Evolutionary conservation across 2,797 vertebrate genomes (phyloP), one percentile per base, ranked within the genome.

Genomic region (Etheostoma nigrum): DNA sequence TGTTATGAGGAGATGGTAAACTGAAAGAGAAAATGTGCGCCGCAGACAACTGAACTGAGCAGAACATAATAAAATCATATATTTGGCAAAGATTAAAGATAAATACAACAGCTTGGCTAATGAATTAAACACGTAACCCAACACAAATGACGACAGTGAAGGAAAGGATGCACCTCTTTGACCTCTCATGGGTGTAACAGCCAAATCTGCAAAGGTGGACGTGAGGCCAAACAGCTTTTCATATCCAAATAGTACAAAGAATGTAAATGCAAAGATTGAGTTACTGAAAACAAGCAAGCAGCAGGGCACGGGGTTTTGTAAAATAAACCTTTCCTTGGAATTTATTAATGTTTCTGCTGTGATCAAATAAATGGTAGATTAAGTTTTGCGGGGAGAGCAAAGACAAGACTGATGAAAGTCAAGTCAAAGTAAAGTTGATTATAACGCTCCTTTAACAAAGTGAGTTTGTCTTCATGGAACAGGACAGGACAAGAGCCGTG

Each of bases 261-360:
- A 89, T 85, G 82, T 85, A 76, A 85, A 88, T 74, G 51, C 49
- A 72, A 74, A 83, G 81, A 84, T 91, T 63, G 59, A 64, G 77
- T 92, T 90, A 76, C 86, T 27, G 60, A 88, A 88, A 90, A 85
- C 83, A 90, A 86, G 70, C 83, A 68, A 78, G 78, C 52, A 25
- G 58, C 47, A n/a, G 78, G 67, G 67, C 53, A 54, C 19, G 9
- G 58, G 67, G 73, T 79, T 85, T 60, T 47, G 36, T 64, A 75
- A 89, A 91, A 88, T 73, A 89, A 87, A 82, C 81, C 67, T 33
- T 60, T 59, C 33, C 19, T 19, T 59, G 62, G 78, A 86, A 68
- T 84, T 71, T 79, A 70, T 83, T 74, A 60, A 83, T 82, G 72
- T 86, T 83, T 73, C 77, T 72, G 74, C 68, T 76, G 75, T 66